Base-by-base conservation (phyloP, 2,888 invertebrate genomes). In the Crossocerus cetratus region DNA sequence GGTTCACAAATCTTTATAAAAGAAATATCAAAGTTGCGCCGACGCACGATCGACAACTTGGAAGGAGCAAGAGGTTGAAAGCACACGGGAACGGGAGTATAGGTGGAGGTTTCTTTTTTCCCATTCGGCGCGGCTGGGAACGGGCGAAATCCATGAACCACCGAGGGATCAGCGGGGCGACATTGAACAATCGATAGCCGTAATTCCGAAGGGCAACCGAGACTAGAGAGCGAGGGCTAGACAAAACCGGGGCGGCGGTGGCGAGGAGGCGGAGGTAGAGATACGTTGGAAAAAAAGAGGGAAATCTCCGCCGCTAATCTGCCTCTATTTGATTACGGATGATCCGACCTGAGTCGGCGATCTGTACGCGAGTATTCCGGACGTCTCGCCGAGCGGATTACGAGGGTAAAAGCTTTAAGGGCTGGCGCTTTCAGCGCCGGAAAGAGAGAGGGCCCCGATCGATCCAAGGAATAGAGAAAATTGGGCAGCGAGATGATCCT, bases 261-360 rank as follows among this genome's bases (percentile, higher is more conserved):
- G 32, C 5, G 13, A 49, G 11, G 14, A 13, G 20, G 23, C 13
- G n/a, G 8, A 1, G 20, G 5, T 13, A 43, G 21, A 14, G 42
- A 44, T 18, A 21, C 45, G 16, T 59, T 45, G 55, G 45, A 22
- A 49, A 22, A 56, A 64, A 65, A 58, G 69, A 69, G 62, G 65
- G 65, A 57, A 76, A 76, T 77, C 75, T 74, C 63, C 73, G 65
- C 67, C 72, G 74, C 79, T 81, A 76, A 82, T 81, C 81, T 73
- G 74, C 70, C 71, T 77, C 72, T 67, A 79, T 79, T 81, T 78
- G 82, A 82, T 82, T 81, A 79, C 77, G 77, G 72, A 69, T 77
- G 74, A 81, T 80, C 78, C 78, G 77, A 72, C 69, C 65, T 72
- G 77, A 74, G 69, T 78, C 76, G 69, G 65, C 72, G 76, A 79